These are phyloP conservation scores for Pipa parva DNA, from an alignment of 2,113 vertebrate genomes.

Conservation along the genomic window DNA sequence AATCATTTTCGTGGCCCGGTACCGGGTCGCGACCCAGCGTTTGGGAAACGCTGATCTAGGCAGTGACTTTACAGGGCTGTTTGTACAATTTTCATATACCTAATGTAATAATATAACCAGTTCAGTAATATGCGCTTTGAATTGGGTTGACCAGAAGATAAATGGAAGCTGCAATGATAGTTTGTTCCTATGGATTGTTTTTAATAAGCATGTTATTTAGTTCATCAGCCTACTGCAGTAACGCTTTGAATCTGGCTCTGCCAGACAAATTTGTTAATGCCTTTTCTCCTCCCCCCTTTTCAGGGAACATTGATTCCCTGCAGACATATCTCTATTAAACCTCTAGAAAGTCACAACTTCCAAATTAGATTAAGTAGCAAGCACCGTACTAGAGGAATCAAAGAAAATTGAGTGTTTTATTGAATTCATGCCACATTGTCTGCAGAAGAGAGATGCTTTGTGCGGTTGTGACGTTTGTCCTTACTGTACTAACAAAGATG, in stretches of 20 bases:
- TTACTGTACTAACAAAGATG: constrained; percentile 55
- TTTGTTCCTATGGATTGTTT: constrained; percentile 60
- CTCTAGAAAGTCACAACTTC: constrained; percentile 65
- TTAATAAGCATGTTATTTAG: constrained; percentile 66
- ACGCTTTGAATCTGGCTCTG: constrained; percentile 53
- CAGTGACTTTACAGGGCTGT: constrained; percentile 57
- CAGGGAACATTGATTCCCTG: constrained; percentile 59
- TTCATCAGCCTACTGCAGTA: constrained; percentile 53
- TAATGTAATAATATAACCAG: constrained; percentile 58
- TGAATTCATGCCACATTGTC: constrained; percentile 64
- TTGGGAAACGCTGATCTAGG: too few relatives aligned
- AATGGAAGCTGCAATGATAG: constrained; percentile 61
- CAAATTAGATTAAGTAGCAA: constrained; percentile 63
- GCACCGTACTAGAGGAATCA: constrained; percentile 57
- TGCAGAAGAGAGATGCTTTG: constrained; percentile 55
- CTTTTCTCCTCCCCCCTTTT: constrained; percentile 41
- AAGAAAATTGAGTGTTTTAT: constrained; percentile 62
- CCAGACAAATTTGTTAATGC: constrained; percentile 62
- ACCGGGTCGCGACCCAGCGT: too few relatives aligned
- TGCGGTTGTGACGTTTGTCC: constrained; percentile 55
- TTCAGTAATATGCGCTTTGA: constrained; percentile 57
- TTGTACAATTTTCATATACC: constrained; percentile 62
- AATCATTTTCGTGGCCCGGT: too few relatives aligned
- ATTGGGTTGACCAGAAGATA: constrained; percentile 62
- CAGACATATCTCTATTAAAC: constrained; percentile 64